A percentile compares a stretch with the other conserved stretches of the same genome.
Conservation (phyloP, 92 coral and sea anemone species). For the Zoanthus sociatus region DNA sequence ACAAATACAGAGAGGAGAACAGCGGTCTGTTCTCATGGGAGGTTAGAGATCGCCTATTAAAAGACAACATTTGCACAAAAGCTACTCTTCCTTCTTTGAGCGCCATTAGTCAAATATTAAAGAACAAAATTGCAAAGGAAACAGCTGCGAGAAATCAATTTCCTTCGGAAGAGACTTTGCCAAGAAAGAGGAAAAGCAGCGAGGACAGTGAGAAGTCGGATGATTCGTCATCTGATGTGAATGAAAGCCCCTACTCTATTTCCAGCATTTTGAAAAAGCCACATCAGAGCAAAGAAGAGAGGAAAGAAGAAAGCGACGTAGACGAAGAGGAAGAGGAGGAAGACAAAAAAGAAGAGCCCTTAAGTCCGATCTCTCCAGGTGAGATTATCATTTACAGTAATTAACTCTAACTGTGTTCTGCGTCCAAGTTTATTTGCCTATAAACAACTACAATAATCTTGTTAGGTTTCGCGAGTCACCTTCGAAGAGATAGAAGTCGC, state of each 20-base stretch:
- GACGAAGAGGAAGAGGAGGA: slow-evolving; percentile 33
- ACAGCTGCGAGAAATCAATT: slow-evolving; percentile 72
- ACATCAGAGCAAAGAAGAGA: slow-evolving; percentile 35
- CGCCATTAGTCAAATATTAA: slow-evolving; percentile 92
- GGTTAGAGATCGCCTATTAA: slow-evolving; percentile 86
- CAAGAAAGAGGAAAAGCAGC: slow-evolving; percentile 56
- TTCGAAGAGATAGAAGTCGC: not conserved
- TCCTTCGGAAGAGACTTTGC: slow-evolving; percentile 61
- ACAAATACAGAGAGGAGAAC: slow-evolving; percentile 83
- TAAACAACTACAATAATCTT: not conserved
- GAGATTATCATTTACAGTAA: slow-evolving; percentile 53
- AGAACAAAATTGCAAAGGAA: slow-evolving; percentile 80
- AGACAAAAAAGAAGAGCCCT: slow-evolving; percentile 43
- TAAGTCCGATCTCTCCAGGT: slow-evolving; percentile 58
- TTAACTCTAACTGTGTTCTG: slow-evolving; percentile 22
- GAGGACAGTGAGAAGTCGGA: slow-evolving; percentile 41
- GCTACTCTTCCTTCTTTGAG: slow-evolving; percentile 90
- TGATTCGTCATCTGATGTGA: slow-evolving; percentile 17
- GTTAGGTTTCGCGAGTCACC: not conserved
- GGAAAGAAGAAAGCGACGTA: slow-evolving; percentile 20
- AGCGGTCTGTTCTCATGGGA: slow-evolving; percentile 96
- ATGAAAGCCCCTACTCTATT: slow-evolving; percentile 39
- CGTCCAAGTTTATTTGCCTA: not conserved
- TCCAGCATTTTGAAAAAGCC: slow-evolving; percentile 42
- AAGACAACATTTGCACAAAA: slow-evolving; percentile 84